Conservation (phyloP, 92 coral and sea anemone genomes). For the Parazoanthus darwini region DNA sequence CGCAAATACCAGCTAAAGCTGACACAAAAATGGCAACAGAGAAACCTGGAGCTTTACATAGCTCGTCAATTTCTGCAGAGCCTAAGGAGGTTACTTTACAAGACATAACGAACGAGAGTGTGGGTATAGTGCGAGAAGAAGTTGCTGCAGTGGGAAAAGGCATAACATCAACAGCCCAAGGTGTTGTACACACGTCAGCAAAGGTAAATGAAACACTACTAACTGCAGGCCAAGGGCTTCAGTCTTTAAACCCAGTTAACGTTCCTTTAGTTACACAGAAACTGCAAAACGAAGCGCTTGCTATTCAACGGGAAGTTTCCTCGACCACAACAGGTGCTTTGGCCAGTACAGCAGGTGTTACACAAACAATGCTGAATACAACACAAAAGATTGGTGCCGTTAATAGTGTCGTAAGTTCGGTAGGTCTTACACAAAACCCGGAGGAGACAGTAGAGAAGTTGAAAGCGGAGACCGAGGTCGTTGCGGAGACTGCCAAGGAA, state of each 20-base stretch:
- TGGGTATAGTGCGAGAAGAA: slow-evolving; percentile 11
- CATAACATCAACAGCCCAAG: neutral
- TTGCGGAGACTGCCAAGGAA: slow-evolving; percentile 54
- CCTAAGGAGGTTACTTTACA: neutral
- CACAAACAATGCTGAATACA: slow-evolving; percentile 27
- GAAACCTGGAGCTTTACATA: neutral
- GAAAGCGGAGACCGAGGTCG: slow-evolving; percentile 53
- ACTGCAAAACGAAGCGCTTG: slow-evolving; percentile 16
- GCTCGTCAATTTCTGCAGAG: neutral
- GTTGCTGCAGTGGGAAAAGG: neutral
- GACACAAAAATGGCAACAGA: neutral
- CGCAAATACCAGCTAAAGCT: neutral
- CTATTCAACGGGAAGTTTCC: slow-evolving; percentile 17
- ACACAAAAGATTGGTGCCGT: slow-evolving; percentile 22
- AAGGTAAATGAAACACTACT: slow-evolving; percentile 17
- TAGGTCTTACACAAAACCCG: slow-evolving; percentile 22
- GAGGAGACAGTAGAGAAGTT: slow-evolving; percentile 64
- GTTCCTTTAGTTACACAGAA: slow-evolving; percentile 5
- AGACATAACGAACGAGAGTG: slow-evolving; percentile 32
- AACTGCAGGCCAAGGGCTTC: slow-evolving; percentile 23
- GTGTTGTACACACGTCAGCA: slow-evolving; percentile 8
- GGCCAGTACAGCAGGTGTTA: slow-evolving; percentile 21
- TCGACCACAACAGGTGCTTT: slow-evolving; percentile 45
- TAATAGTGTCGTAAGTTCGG: neutral
- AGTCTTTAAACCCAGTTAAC: slow-evolving; percentile 14